Conservation (phyloP, 1,140 invertebrate genomes). For the Lethrus apterus region DNA sequence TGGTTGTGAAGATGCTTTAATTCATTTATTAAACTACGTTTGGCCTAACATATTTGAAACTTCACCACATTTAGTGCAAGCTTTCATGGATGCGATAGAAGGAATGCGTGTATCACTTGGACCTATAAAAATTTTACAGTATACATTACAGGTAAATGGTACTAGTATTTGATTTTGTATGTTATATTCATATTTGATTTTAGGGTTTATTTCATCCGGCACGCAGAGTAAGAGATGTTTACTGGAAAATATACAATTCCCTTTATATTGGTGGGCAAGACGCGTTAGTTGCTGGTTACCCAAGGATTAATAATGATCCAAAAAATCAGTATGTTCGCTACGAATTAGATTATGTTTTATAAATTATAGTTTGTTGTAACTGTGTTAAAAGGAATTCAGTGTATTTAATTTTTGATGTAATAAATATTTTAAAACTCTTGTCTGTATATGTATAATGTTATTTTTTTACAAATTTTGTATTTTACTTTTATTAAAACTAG, state of each 20-base stretch:
- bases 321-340: slow-evolving; percentile 95
- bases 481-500: no score
- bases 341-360: slow-evolving; percentile 93
- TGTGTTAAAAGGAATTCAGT: no score
- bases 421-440: no score
- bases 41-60: slow-evolving; percentile 99
- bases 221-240: slow-evolving; percentile 96
- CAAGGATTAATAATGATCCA: slow-evolving; percentile 87
- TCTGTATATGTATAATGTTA: no score
- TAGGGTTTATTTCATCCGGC: slow-evolving; percentile 98
- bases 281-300: slow-evolving; percentile 95
- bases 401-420: no score
- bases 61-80: slow-evolving; percentile 98
- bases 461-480: no score
- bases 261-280: slow-evolving; percentile 99
- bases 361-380: slow-evolving; percentile 45
- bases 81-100: slow-evolving; percentile 98
- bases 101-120: slow-evolving; percentile 93
- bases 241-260: slow-evolving; percentile 99
- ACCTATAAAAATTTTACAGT: slow-evolving; percentile 93
- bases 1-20: slow-evolving; percentile 96
- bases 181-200: no score
- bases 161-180: slow-evolving; percentile 8
- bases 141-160: slow-evolving; percentile 74
- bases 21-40: slow-evolving; percentile 96